Base-by-base conservation (phyloP, 2,113 vertebrate species). In the Salminus brasiliensis region DNA sequence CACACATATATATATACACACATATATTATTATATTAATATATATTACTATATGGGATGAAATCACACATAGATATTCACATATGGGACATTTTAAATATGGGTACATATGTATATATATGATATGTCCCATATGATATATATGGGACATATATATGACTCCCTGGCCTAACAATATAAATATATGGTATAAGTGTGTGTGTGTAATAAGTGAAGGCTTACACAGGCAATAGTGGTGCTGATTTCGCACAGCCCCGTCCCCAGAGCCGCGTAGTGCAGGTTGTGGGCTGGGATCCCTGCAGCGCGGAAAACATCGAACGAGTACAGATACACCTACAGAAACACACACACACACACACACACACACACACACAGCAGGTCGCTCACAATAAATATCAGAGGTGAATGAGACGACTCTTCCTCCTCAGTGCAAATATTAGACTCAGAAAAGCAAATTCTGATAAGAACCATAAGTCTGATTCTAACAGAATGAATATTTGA, bases 281-380 rank as follows among this genome's bases (percentile, higher is more conserved):
- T 88, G 41, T 78, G 10, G 32, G 88, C 62, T 3, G 85, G 76
- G 49, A 96, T 94, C 71, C 95, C 94, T 27, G 92, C 94, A 0
- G 88, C 89, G 29, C 77, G 79, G 73, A 96, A 95, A 80, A 95
- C 86, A 4, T 87, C 91, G 81, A 90, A 93, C 25, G 93, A 93
- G 63, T 96, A 96, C 78, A 91, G 93, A 87, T 95, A 96, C 67
- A 96, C 92, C 94, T 96, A 85, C 1, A 82, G 83, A 85, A 0
- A 87, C 2, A 55, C 41, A 55, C 27, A 57, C 34, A 75, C 45
- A 75, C 30, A 53, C 12, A 25, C 43, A 67, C 15, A 87, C 2
- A 55, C 41, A 55, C 27, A 57, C 34, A 75, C 45, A 75, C 30
- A 53, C 12, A 25, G 30, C 15, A 15, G 43, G 43, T 57, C 39